Base-by-base conservation (phyloP, 2,888 invertebrate genomes). In the Cosmia pyralina region DNA sequence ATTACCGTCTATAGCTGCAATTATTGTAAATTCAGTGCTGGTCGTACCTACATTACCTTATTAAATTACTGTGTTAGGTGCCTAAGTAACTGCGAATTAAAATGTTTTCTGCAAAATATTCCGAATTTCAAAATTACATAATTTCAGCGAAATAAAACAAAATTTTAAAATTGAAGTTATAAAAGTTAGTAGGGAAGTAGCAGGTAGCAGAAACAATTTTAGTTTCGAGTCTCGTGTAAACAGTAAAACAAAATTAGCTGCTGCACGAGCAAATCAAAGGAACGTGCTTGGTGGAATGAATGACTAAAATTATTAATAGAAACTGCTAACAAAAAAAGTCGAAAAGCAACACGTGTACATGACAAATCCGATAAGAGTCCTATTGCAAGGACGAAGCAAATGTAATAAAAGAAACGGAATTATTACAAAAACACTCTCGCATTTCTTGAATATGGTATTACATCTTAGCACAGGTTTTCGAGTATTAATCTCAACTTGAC, bases 221-320 rank as follows among this genome's bases (percentile, higher is more conserved):
- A 59, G 15, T 38, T 11, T 48, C 1, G 6, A 46, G 2, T 50
- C 11, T 13, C 17, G n/a, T 17, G 38, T 68, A 52, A 64, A 46
- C 10, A 60, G 44, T 63, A 28, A 58, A 64, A 64, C 41, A 0
- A 53, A 68, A 67, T 38, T 63, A 52, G 52, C 34, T n/a, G 7
- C 55, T 60, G 41, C 67, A 69, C 69, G 71, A 73, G 60, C 48
- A 19, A 50, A 59, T 63, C 44, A 59, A 60, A 44, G 69, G 13
- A 46, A 68, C 70, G 67, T 75, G 75, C 72, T 58, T n/a, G 15
- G 52, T 69, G 59, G 65, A 75, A 65, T 41, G 41, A 75, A 72
- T 69, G 17, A 52, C 62, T 52, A 69, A 79, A 71, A 63, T 15
- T 80, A 82, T 63, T 63, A 79, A 70, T 79, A 85, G 77, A 65